phyloP scores from a whole-genome alignment of 2,797 vertebrate genomes.

The Muscicapa striata region DNA sequence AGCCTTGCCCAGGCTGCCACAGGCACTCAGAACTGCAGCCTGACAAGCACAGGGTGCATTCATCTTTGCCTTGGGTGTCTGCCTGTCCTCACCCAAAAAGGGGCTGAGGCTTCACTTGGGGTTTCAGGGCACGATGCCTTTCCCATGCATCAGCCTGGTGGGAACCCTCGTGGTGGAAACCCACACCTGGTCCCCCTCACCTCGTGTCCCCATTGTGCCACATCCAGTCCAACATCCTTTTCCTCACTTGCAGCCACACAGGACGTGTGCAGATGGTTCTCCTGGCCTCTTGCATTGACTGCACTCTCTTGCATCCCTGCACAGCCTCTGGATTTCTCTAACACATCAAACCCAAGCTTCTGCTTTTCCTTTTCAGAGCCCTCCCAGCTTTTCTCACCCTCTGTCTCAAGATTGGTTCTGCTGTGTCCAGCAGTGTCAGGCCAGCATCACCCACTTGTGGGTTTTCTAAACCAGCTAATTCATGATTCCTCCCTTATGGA shows the following conservation, averaged over 20 bases:
- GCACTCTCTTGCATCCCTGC: not conserved
- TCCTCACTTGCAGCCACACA: not conserved
- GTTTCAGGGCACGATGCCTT: not conserved
- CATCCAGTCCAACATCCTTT: not conserved
- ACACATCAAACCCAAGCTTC: not conserved
- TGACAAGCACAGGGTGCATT: not conserved
- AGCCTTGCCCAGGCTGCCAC: not conserved
- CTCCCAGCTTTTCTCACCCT: not conserved
- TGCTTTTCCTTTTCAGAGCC: not conserved
- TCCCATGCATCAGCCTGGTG: accelerated
- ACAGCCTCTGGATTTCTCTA: not conserved
- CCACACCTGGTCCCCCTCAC: not conserved
- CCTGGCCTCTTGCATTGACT: not conserved
- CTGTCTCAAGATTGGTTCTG: not conserved
- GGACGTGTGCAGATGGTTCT: not conserved
- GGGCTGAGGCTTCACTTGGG: not conserved
- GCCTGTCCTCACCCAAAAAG: not conserved
- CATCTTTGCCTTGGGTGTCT: not conserved
- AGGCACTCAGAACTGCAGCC: not conserved
- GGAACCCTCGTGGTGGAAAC: not conserved
- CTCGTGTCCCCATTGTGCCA: accelerated
- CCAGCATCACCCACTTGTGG: not conserved
- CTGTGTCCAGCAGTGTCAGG: not conserved
- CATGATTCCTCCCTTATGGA: not conserved
- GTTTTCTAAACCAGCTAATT: not conserved